These are phyloP conservation scores for Accipiter virgatus DNA, from an alignment of 2,113 vertebrate species.

Conservation along the genomic window DNA sequence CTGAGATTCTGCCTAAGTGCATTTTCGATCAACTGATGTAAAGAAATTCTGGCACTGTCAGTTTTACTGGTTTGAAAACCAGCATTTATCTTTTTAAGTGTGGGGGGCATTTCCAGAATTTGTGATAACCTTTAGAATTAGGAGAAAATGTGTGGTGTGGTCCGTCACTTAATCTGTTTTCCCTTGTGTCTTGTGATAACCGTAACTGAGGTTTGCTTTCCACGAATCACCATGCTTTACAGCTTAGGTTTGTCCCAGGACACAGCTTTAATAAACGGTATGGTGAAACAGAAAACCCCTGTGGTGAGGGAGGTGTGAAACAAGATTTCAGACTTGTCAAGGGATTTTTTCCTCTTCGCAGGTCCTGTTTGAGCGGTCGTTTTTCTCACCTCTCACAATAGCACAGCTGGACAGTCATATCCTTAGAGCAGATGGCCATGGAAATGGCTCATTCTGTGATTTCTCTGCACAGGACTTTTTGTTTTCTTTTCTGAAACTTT, in stretches of 20 bases:
- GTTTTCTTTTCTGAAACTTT: neutral
- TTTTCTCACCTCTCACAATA: neutral
- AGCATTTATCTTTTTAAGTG: neutral
- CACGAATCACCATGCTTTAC: neutral
- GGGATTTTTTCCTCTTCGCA: neutral
- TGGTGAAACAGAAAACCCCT: neutral
- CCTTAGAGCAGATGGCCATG: neutral
- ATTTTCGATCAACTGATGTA: neutral
- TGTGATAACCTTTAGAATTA: neutral
- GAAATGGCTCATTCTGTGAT: neutral
- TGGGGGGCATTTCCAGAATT: neutral
- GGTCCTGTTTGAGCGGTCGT: neutral
- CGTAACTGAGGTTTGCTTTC: neutral
- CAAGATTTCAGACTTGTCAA: conserved; percentile 2
- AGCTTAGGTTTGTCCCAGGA: neutral
- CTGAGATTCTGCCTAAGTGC: neutral
- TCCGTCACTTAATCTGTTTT: neutral
- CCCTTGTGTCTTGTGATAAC: neutral
- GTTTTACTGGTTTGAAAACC: neutral
- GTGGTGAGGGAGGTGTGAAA: neutral
- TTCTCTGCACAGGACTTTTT: neutral
- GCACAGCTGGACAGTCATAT: neutral
- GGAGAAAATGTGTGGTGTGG: neutral
- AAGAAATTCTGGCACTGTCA: neutral
- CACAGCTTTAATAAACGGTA: neutral